Evolutionary conservation across 1,140 invertebrate genomes (phyloP).

Genomic region (Argopecten irradians): DNA sequence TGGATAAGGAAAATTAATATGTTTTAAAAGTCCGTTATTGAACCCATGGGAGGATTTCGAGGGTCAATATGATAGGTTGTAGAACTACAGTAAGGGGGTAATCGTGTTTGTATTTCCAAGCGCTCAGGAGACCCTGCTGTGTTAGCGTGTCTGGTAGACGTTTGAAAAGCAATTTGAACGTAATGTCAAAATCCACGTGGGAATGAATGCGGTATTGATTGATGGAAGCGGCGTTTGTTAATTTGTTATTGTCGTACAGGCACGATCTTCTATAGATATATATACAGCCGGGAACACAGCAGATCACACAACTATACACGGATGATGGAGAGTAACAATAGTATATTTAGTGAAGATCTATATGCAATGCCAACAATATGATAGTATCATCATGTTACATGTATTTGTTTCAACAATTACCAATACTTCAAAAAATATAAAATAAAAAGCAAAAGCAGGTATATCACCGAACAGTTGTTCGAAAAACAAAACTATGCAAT

Average conservation of each 20-base stretch:
- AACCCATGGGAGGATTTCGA: neutral
- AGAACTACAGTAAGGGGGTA: neutral
- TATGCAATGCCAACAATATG: no score
- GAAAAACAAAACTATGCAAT: no score
- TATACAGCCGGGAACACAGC: neutral
- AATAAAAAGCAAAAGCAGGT: no score
- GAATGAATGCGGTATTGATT: slow-evolving; percentile 14
- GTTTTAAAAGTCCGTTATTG: slow-evolving; percentile 3
- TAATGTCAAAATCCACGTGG: slow-evolving; percentile 21
- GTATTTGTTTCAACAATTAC: no score
- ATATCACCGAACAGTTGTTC: no score
- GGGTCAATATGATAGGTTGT: neutral
- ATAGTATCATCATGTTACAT: no score
- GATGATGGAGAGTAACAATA: no score
- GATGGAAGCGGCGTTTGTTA: neutral
- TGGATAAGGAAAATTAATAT: slow-evolving; percentile 4
- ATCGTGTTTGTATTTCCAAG: neutral
- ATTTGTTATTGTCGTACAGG: slow-evolving; percentile 6
- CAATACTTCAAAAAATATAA: no score
- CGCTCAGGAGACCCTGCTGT: neutral
- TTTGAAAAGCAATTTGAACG: slow-evolving; percentile 22
- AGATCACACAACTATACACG: neutral
- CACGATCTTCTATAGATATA: slow-evolving; percentile 9
- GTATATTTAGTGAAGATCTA: no score
- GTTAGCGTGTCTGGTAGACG: slow-evolving; percentile 10